Conservation (phyloP, 2,797 vertebrate genomes). For the Sphenodon punctatus region DNA sequence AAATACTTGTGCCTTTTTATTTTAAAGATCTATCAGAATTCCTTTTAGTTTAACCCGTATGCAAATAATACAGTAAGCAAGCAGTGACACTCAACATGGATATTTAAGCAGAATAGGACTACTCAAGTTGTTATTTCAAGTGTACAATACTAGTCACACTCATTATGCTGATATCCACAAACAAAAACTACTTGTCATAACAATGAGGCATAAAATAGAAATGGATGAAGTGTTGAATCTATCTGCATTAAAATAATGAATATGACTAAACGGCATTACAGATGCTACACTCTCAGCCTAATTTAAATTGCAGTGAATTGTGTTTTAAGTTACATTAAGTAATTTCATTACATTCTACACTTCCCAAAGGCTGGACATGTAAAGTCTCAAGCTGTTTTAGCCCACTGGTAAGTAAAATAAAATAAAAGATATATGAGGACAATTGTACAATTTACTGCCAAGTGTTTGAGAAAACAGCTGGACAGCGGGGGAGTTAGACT, state of each 20-base stretch:
- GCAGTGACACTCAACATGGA: background rate
- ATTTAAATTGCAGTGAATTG: background rate
- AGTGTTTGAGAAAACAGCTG: background rate
- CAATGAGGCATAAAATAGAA: background rate
- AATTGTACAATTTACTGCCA: background rate
- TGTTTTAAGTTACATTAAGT: background rate
- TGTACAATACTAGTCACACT: no score
- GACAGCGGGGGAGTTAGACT: background rate
- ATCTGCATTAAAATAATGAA: background rate
- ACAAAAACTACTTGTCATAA: background rate
- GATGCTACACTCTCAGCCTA: background rate
- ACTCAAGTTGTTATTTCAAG: background rate
- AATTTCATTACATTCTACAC: background rate
- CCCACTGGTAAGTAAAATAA: background rate
- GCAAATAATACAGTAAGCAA: rapidly evolving
- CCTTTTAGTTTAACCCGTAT: background rate
- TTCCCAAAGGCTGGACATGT: background rate
- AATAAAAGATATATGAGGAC: background rate
- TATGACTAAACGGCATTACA: background rate
- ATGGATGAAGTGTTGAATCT: background rate
- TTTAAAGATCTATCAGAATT: background rate
- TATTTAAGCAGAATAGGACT: conserved; percentile 6
- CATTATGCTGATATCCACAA: no score
- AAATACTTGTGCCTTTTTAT: background rate
- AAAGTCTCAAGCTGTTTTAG: background rate